phyloP scores from a whole-genome alignment of 1,140 invertebrate species.

The Heterodera carotae region DNA sequence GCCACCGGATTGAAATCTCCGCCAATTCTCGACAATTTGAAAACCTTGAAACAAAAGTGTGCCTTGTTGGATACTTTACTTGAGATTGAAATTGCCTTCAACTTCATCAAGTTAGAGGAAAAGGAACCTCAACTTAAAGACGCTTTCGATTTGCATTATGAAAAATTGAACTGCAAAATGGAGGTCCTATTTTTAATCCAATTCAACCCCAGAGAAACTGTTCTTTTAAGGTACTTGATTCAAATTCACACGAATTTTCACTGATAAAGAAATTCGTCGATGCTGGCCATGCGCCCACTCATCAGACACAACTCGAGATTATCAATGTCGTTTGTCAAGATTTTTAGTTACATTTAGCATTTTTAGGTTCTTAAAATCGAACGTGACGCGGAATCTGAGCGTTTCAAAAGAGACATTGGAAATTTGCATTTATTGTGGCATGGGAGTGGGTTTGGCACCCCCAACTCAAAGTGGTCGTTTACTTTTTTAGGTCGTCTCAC shows the following conservation, averaged over 20 bases:
- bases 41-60: constrained; percentile 77
- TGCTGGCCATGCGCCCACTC: constrained; percentile 81
- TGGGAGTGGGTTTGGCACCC: constrained; percentile 70
- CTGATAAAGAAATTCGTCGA: constrained; percentile 41
- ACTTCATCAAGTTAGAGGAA: constrained; percentile 72
- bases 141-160: constrained; percentile 48
- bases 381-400: constrained; percentile 78
- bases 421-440: constrained; percentile 88
- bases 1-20: constrained; percentile 41
- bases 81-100: constrained; percentile 74
- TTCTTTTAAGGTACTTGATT: constrained; percentile 37
- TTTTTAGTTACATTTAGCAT: constrained; percentile 15
- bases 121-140: constrained; percentile 53
- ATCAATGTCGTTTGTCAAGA: constrained; percentile 73
- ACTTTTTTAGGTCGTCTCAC: constrained; percentile 73
- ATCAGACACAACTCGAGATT: constrained; percentile 79
- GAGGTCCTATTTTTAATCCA: constrained; percentile 29
- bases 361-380: constrained; percentile 68
- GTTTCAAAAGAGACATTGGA: constrained; percentile 75
- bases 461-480: too few species aligned
- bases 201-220: neutral
- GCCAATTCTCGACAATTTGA: constrained; percentile 73
- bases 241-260: constrained; percentile 32
- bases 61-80: constrained; percentile 46
- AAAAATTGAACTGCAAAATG: constrained; percentile 53